phyloP scores from a whole-genome alignment of 2,888 invertebrate species.

The Caenorhabditis doughertyi region DNA sequence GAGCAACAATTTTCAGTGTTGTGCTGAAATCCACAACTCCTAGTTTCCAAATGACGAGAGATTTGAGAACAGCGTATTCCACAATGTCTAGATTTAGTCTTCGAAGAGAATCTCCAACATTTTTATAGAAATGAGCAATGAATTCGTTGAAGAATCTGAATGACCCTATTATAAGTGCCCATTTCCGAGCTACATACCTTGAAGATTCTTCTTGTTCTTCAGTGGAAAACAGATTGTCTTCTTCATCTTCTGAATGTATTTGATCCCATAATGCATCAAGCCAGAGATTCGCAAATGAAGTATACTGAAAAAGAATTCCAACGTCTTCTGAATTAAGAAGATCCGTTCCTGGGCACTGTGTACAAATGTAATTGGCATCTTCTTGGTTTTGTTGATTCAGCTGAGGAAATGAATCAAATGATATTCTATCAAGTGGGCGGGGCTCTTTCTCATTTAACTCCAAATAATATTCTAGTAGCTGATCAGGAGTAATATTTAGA shows the following conservation, averaged over 20 bases:
- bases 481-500: constrained; percentile 28
- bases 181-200: not conserved
- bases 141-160: constrained; percentile 8
- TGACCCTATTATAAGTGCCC: not conserved
- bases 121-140: constrained; percentile 24
- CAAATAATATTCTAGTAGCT: constrained; percentile 37
- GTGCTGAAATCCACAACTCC: constrained; percentile 46
- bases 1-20: constrained; percentile 46
- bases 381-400: constrained; percentile 7
- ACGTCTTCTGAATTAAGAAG: constrained; percentile 26
- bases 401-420: not conserved
- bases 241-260: not conserved
- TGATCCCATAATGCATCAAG: constrained; percentile 28
- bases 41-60: constrained; percentile 50
- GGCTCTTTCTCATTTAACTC: constrained; percentile 33
- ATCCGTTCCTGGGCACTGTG: constrained; percentile 43
- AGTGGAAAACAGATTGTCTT: not conserved
- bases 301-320: constrained; percentile 18
- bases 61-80: constrained; percentile 39
- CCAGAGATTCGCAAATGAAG: constrained; percentile 36
- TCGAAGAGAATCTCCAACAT: constrained; percentile 6
- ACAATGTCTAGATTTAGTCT: constrained; percentile 26
- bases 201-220: not conserved
- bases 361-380: constrained; percentile 5
- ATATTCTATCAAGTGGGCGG: constrained; percentile 2